These are phyloP conservation scores for Coleophora flavipennella DNA, from an alignment of 2,888 invertebrate genomes.

Conservation along the genomic window DNA sequence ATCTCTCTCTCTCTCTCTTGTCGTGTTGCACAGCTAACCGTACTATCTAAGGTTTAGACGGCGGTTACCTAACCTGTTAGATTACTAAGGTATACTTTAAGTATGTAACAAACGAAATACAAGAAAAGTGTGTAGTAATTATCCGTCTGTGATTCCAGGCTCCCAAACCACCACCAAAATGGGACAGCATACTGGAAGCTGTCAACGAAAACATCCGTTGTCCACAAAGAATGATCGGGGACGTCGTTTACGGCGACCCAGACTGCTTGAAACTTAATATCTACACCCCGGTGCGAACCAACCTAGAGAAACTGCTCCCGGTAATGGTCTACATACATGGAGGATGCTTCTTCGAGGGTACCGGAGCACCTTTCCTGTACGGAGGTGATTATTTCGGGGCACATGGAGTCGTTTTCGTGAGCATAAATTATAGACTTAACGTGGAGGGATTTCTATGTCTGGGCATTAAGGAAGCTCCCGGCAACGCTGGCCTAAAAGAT, in stretches of 20 bases:
- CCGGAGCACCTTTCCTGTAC: conserved; percentile 70
- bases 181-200: conserved; percentile 55
- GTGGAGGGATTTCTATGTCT: conserved; percentile 76
- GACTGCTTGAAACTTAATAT: conserved; percentile 57
- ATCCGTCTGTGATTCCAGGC: conserved; percentile 37
- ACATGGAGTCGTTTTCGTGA: conserved; percentile 72
- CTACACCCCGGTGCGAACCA: conserved; percentile 34
- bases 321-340: conserved; percentile 79
- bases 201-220: conserved; percentile 53
- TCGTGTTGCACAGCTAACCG: no score
- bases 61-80: no score
- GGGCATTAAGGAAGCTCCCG: conserved; percentile 75
- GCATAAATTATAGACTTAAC: conserved; percentile 73
- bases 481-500: conserved; percentile 76
- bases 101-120: no score
- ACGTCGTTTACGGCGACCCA: conserved; percentile 37
- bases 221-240: conserved; percentile 40
- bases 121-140: no score
- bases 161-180: conserved; percentile 48
- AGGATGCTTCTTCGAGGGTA: conserved; percentile 74
- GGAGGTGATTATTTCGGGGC: conserved; percentile 75
- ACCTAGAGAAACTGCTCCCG: conserved; percentile 41
- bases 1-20: no score
- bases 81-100: no score
- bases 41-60: no score